phyloP scores from a whole-genome alignment of 1,140 invertebrate species.

The Gonatopus flavifemur region DNA sequence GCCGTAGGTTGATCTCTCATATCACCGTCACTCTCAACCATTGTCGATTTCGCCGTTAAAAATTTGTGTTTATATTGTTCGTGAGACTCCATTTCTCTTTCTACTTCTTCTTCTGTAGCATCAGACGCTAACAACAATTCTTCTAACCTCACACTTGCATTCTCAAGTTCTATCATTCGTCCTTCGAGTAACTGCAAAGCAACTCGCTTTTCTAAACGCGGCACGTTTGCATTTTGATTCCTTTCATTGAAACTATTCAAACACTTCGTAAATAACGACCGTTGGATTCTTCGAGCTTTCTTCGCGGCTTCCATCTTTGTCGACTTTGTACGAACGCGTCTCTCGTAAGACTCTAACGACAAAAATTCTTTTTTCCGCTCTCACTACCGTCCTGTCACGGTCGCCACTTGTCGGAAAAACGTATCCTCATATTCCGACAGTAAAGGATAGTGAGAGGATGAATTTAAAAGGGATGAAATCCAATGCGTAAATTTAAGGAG shows the following conservation, averaged over 20 bases:
- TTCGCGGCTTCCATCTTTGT: conserved; percentile 13
- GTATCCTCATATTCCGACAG: no score
- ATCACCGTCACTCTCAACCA: neutral
- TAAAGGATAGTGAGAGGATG: no score
- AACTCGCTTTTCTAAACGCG: conserved; percentile 18
- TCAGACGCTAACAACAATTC: neutral
- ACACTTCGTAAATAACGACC: conserved; percentile 9
- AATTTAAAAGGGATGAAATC: no score
- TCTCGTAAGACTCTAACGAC: no score
- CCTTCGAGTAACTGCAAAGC: conserved; percentile 16
- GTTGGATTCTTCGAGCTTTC: conserved; percentile 8
- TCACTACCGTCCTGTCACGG: no score
- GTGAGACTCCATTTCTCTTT: conserved; percentile 15
- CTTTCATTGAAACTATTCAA: conserved; percentile 9
- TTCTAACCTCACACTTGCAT: conserved; percentile 6
- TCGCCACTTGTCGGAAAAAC: no score
- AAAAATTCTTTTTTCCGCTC: no score
- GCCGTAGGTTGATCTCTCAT: neutral
- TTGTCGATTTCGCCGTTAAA: conserved; percentile 7
- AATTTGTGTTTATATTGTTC: conserved; percentile 19
- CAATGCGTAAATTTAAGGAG: no score
- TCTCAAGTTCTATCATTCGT: conserved; percentile 14
- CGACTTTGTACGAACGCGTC: no score
- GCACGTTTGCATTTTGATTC: neutral
- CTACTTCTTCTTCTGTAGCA: neutral